Evolutionary conservation across 2,113 vertebrate genomes (phyloP).

Genomic region (Ptychochromis oligacanthus): DNA sequence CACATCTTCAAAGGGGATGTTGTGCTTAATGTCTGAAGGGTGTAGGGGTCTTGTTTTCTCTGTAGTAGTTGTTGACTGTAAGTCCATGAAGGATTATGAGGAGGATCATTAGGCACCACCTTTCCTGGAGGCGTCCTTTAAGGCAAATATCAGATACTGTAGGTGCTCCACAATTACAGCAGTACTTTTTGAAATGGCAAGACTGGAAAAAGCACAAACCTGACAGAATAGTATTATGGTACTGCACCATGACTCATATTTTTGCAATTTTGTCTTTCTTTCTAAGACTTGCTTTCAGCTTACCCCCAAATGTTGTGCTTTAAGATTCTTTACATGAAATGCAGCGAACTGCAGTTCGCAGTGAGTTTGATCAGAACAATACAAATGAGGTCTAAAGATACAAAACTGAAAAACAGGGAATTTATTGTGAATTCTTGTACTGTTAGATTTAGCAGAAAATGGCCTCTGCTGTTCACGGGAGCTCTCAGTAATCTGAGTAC

Average conservation of each 20-base stretch:
- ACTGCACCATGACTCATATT: neutral
- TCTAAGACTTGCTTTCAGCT: neutral
- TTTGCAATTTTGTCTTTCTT: neutral
- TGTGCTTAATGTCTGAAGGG: neutral
- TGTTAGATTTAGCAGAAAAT: neutral
- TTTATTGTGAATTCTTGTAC: neutral
- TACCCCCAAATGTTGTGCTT: neutral
- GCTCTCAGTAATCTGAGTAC: neutral
- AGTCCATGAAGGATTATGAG: slow-evolving; percentile 16
- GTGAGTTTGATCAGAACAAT: neutral
- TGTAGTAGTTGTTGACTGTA: slow-evolving; percentile 4
- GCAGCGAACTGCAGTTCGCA: no score
- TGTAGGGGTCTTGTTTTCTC: neutral
- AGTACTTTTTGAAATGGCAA: no score
- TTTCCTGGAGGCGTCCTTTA: slow-evolving; percentile 25
- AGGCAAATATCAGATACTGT: neutral
- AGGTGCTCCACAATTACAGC: no score
- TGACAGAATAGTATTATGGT: neutral
- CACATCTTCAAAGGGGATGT: slow-evolving; percentile 44
- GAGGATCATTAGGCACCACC: neutral
- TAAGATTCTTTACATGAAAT: neutral
- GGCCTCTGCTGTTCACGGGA: neutral
- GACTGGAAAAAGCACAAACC: neutral
- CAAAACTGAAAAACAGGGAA: neutral
- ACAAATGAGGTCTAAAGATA: neutral